Evolutionary conservation across 35 echinoderm and acorn worm genomes (phyloP), one percentile per base, ranked within the genome.

Genomic region (Strongylocentrotus purpuratus): DNA sequence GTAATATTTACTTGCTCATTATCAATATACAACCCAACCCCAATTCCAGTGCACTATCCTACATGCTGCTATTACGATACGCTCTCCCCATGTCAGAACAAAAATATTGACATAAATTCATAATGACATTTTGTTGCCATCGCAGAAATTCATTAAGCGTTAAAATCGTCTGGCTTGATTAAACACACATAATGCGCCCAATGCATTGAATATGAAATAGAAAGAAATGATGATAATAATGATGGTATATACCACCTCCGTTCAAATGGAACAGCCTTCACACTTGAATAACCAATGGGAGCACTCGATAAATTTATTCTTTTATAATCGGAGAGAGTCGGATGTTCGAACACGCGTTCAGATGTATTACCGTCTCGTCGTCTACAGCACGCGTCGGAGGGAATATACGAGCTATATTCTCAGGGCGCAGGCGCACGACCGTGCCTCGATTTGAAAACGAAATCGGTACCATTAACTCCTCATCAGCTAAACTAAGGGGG

Each of bases 261-360:
- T 46, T 89, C 45, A 58, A 93, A 93, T 93, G 91, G 91, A 50
- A 93, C 31, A 93, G 17, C 48, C 91, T 93, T 93, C 91, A 93
- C 91, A 93, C 91, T 93, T 93, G 46, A 58, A 11, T 93, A 45
- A 93, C 91, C 91, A 93, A 93, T 93, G 33, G 28, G 91, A 93
- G 45, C 87, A 89, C 33, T 41, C 87, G 87, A 46, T 89, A 25
- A 89, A 78, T 78, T 59, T n/a, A 78, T 78, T 28, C 65, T n/a
- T 59, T 22, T 78, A 78, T 28, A 25, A 78, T 15, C 65, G 65
- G 65, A 78, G 65, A 78, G 65, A 78, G 65, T 78, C 65, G 28
- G 65, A 78, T 78, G 65, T 78, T 78, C 65, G 28, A n/a, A 78
- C 65, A 78, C 65, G 7, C 65, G 22, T 78, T 78, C 65, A 78